Percentiles rank a stretch among this genome's conserved stretches.
Evolutionary conservation across 2,113 vertebrate species (phyloP).

Genomic region (Notechis scutatus): DNA sequence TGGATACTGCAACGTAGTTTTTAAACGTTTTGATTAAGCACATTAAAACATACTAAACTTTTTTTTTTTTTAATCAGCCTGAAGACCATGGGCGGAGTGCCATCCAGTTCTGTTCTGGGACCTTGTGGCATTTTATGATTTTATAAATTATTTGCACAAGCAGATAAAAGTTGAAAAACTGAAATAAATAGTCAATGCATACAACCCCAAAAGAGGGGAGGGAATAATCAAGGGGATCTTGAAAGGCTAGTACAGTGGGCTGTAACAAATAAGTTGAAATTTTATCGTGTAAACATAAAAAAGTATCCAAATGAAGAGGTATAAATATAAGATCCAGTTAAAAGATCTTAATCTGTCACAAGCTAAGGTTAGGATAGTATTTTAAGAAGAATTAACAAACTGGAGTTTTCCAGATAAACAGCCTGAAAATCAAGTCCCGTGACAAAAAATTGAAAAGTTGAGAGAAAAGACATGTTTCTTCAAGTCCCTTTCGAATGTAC

Average conservation of each 20-base stretch:
- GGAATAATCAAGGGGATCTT: not conserved
- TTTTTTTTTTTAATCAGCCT: not conserved
- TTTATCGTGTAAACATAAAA: not conserved
- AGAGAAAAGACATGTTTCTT: not conserved
- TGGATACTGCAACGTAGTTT: not conserved
- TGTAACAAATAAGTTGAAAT: not conserved
- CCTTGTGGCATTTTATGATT: not conserved
- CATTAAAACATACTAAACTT: no score
- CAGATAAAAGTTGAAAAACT: not conserved
- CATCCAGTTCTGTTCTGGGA: no score
- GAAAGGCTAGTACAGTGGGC: not conserved
- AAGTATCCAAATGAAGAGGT: not conserved
- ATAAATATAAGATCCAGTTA: not conserved
- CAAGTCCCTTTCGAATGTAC: not conserved
- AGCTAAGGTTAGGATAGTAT: not conserved
- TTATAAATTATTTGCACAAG: not conserved
- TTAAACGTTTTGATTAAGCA: not conserved
- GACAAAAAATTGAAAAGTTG: not conserved
- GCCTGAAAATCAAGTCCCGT: not conserved
- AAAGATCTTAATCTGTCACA: not conserved
- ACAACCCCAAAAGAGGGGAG: not conserved
- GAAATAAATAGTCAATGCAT: not conserved
- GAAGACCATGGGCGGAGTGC: not conserved
- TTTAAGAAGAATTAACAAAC: not conserved
- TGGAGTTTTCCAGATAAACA: not conserved